Conservation (phyloP, 2,113 vertebrate species). For the Capricornis sumatraensis region DNA sequence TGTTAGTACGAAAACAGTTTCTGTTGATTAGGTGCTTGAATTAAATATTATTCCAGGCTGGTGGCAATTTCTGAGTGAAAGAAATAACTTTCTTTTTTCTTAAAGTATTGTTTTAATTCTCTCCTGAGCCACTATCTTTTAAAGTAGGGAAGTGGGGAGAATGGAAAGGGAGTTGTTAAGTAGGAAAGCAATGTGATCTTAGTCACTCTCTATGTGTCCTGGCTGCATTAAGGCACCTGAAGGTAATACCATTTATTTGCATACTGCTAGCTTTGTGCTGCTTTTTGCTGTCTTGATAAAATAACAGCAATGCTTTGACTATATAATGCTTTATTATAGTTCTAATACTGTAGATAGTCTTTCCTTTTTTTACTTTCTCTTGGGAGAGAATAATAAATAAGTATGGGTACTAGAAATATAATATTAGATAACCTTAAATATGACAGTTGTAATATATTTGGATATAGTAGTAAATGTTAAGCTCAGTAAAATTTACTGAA, state of each 20-base stretch:
- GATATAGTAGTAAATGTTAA: neutral
- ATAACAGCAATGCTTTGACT: neutral
- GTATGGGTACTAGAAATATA: neutral
- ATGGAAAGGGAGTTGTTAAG: neutral
- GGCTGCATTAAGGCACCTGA: neutral
- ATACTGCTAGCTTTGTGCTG: slow-evolving; percentile 53
- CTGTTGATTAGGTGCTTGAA: neutral
- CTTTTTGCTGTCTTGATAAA: slow-evolving; percentile 68
- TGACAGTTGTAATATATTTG: neutral
- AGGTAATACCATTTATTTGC: neutral
- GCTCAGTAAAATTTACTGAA: neutral
- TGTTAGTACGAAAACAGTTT: slow-evolving; percentile 27
- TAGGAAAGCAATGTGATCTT: neutral
- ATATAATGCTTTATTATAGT: neutral
- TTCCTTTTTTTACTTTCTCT: neutral
- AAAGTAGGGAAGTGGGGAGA: neutral
- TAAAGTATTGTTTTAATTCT: neutral
- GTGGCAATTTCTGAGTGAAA: neutral
- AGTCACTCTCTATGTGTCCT: neutral
- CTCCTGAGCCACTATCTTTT: fast-evolving
- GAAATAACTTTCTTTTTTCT: neutral
- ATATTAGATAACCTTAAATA: neutral
- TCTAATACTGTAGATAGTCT: neutral
- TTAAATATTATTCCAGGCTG: neutral
- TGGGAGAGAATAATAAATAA: neutral